phyloP scores from a whole-genome alignment of 2,888 invertebrate genomes.

The Tipula helvola region DNA sequence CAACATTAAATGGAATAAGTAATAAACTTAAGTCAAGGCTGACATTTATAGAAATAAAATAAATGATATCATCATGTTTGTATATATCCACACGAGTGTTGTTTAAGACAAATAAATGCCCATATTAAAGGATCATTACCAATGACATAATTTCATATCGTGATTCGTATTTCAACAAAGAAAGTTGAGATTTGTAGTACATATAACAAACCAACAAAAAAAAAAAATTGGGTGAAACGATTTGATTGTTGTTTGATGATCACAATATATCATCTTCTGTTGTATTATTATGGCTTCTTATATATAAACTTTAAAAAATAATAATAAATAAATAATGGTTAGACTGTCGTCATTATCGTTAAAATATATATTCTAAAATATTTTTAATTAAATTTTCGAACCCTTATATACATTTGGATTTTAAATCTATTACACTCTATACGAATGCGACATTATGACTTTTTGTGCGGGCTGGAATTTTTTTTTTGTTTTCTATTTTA shows the following conservation, averaged over 20 bases:
- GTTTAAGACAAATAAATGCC: neutral
- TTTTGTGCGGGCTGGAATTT: neutral
- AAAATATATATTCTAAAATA: neutral
- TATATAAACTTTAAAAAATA: neutral
- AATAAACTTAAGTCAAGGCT: neutral
- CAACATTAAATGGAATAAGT: neutral
- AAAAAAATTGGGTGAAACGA: neutral
- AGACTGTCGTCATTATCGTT: neutral
- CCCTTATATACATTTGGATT: neutral
- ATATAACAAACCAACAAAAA: too few relatives aligned
- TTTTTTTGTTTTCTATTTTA: neutral
- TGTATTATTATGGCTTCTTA: neutral
- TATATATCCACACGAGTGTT: neutral
- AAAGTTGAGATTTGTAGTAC: neutral
- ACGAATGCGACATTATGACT: neutral
- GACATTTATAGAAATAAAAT: neutral
- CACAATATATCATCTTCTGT: neutral
- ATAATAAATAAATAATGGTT: neutral
- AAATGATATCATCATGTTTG: neutral
- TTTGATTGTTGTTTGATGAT: neutral
- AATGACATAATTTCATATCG: neutral
- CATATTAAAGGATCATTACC: neutral
- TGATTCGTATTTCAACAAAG: neutral
- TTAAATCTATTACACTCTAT: neutral
- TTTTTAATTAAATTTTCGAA: neutral